Evolutionary conservation across 2,888 invertebrate genomes (phyloP), one percentile per base, ranked within the genome.

Genomic region (Lordiphosa andalusiaca): DNA sequence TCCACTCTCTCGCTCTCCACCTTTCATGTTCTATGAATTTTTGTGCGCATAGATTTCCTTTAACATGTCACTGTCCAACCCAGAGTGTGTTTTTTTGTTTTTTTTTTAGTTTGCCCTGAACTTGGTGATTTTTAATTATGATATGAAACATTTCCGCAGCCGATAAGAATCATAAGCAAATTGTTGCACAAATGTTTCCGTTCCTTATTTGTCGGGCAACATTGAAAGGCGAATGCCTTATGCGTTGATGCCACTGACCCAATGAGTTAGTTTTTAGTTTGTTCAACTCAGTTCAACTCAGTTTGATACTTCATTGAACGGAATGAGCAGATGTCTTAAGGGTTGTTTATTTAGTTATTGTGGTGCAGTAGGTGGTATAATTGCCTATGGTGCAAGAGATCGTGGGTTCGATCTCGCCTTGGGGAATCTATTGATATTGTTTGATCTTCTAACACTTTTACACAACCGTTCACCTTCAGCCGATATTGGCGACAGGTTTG

Each of bases 221-320:
- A 16, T 1, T 16, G 37, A 16, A 9, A 6, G n/a, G n/a, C n/a
- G n/a, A n/a, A n/a, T n/a, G n/a, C n/a, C n/a, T n/a, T n/a, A n/a
- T n/a, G n/a, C n/a, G n/a, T n/a, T n/a, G 67, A 81, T 77, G 77
- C 77, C 84, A 84, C 82, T 78, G 77, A 78, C 84, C 84, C 62
- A 78, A 67, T 84, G 82, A 77, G 64, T 77, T 59, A 62, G 58
- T 76, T 78, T 69, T 46, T 33, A 51, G 69, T 64, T 60, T 62
- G 35, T 75, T 72, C 63, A 67, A 66, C 76, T 57, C 30, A 9
- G 3, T n/a, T n/a, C n/a, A n/a, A n/a, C n/a, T 10, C 30, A 30
- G 30, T 3, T 9, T 30, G 30, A 3, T 6, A 7, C 3, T 30
- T 1, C 19, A 9, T 2, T 7, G 2, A 25, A 25, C 25, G 25